These are phyloP conservation scores for Drosophila incognita DNA, from an alignment of 2,888 invertebrate species.

Conservation along the genomic window DNA sequence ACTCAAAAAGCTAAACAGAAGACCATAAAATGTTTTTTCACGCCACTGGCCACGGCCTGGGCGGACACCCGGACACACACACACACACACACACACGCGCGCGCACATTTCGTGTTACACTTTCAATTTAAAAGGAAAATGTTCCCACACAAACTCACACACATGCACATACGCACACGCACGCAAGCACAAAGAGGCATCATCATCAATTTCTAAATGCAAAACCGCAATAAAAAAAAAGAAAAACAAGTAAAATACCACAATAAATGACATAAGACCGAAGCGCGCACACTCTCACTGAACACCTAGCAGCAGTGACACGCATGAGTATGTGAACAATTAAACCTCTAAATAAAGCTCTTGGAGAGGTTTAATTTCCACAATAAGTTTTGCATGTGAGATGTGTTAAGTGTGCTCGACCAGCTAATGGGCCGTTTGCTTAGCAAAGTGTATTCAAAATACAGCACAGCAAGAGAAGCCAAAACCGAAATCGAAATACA, in stretches of 20 bases:
- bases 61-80: conserved; percentile 24
- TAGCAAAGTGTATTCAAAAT: conserved; percentile 33
- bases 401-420: background rate
- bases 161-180: conserved; percentile 1
- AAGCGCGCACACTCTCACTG: conserved; percentile 33
- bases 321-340: background rate
- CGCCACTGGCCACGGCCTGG: conserved; percentile 39
- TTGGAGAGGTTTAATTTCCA: background rate
- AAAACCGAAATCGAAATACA: conserved; percentile 56
- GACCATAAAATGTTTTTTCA: conserved; percentile 69
- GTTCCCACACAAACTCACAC: conserved; percentile 56
- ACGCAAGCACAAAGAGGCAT: conserved; percentile 46
- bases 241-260: conserved; percentile 28
- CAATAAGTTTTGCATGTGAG: too few relatives aligned
- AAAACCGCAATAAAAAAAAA: conserved; percentile 75
- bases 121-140: conserved; percentile 74
- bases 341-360: too few relatives aligned
- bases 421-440: conserved; percentile 13
- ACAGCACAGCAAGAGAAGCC: conserved; percentile 31
- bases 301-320: background rate
- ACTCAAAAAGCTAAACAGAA: conserved; percentile 70
- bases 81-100: conserved; percentile 13
- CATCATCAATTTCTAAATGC: conserved; percentile 79
- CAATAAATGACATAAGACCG: conserved; percentile 16
- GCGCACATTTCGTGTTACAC: conserved; percentile 63